These are phyloP conservation scores for Stegostoma tigrinum DNA, from an alignment of 2,113 vertebrate genomes.

Conservation along the genomic window DNA sequence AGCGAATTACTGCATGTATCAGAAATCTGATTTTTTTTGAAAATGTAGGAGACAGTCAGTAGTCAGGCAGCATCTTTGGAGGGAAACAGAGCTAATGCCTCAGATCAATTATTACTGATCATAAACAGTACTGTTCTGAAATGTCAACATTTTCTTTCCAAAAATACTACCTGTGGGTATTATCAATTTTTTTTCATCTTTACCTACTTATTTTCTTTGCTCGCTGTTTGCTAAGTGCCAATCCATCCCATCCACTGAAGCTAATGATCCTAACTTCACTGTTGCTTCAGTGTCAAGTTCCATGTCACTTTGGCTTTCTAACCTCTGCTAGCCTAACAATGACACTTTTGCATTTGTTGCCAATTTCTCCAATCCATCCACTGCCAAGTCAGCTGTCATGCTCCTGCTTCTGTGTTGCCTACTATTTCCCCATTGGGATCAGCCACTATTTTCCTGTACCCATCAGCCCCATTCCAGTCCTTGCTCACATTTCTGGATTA, in stretches of 20 bases:
- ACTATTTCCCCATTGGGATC: no score
- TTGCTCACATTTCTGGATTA: not conserved
- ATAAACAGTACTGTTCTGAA: no score
- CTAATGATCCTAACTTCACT: not conserved
- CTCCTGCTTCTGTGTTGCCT: not conserved
- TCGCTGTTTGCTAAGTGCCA: not conserved
- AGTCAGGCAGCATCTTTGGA: no score
- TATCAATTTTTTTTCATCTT: not conserved
- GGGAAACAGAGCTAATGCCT: no score
- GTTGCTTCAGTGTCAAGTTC: not conserved
- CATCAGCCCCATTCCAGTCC: not conserved
- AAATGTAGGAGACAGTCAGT: no score
- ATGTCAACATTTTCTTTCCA: no score
- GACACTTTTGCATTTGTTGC: not conserved
- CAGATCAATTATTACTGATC: no score
- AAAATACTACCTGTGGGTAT: no score
- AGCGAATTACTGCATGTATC: no score
- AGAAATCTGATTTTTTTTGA: no score
- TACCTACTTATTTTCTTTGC: not conserved
- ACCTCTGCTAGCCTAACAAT: not conserved
- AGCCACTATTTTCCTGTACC: not conserved
- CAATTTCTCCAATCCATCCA: not conserved
- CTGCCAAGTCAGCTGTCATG: not conserved
- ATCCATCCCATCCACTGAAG: not conserved
- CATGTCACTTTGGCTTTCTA: not conserved